Base-by-base conservation (phyloP, 2,888 invertebrate genomes). In the Chrysina gloriosa region DNA sequence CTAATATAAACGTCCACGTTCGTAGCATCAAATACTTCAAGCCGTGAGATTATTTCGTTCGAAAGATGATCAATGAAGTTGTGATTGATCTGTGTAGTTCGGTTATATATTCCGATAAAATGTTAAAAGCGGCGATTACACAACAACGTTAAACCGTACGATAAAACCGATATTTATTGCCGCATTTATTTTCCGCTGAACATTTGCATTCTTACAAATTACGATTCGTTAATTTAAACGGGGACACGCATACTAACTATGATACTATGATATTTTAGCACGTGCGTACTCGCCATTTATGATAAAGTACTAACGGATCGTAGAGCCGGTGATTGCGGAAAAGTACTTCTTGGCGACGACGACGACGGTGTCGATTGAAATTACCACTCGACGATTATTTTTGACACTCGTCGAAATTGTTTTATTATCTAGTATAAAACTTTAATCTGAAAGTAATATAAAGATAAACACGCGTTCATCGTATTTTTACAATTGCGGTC, bases 61-160 rank as follows among this genome's bases (percentile, higher is more conserved):
- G 9, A n/a, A 52, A 61, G 42, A 61, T 45, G 58, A 42, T 61
- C 58, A 61, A 61, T 61, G 27, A 42, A 42, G 58, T 61, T 27
- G 58, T 39, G 58, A 61, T 61, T 29, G 58, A 61, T 61, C 58
- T 61, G 19, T n/a, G n/a, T 25, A 61, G 27, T 61, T 61, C 42
- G 29, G 42, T 42, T 58, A 27, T 42, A n/a, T n/a, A 58, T 36
- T 61, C 42, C 11, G 58, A 61, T 61, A 56, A 56, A 61, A 29
- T 39, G 42, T 39, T 27, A 27, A 27, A 42, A 36, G 9, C 19
- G 14, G 27, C 16, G 42, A 42, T 61, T 61, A 61, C 11, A 61
- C 42, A 61, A 27, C 58, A 42, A 42, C 42, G 58, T 61, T 61
- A 61, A 61, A 61, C 58, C 42, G 21, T 45, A 39, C 25, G 58